A percentile compares a stretch with the other conserved stretches of the same genome.
phyloP scores from a whole-genome alignment of 2,888 invertebrate species.

The Boloria euphrosyne region DNA sequence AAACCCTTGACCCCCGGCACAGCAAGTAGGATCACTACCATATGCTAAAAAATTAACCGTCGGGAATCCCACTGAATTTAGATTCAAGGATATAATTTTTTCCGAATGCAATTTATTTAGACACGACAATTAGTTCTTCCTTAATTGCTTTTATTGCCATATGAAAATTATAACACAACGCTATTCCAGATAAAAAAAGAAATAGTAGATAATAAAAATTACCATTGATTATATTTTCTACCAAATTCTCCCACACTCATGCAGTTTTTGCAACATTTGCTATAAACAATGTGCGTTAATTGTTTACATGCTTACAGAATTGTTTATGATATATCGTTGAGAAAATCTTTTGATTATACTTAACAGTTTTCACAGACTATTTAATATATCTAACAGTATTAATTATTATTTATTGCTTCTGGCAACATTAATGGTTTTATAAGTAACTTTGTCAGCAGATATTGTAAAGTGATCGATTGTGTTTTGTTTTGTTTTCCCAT shows the following conservation, averaged over 20 bases:
- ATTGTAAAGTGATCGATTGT: too few relatives aligned
- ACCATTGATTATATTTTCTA: slow-evolving; percentile 16
- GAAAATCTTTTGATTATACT: slow-evolving; percentile 26
- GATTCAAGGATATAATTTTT: too few relatives aligned
- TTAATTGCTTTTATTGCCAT: too few relatives aligned
- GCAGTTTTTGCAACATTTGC: slow-evolving; percentile 24
- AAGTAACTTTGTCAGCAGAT: too few relatives aligned
- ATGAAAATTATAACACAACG: neutral
- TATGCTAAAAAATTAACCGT: too few relatives aligned
- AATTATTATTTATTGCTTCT: neutral
- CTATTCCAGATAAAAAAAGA: slow-evolving; percentile 10
- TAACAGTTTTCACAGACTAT: slow-evolving; percentile 4
- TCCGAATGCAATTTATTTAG: too few relatives aligned
- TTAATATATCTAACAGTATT: slow-evolving; percentile 7
- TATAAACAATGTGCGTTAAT: slow-evolving; percentile 32
- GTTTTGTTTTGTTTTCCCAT: too few relatives aligned
- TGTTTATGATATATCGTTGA: slow-evolving; percentile 29
- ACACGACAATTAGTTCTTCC: too few relatives aligned
- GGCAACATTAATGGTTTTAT: neutral
- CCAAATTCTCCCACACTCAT: slow-evolving; percentile 23
- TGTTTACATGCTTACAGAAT: slow-evolving; percentile 24
- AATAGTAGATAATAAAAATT: slow-evolving; percentile 9
- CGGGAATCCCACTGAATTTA: too few relatives aligned
- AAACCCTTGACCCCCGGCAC: too few relatives aligned
- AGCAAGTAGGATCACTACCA: too few relatives aligned